phyloP scores from a whole-genome alignment of 2,888 invertebrate genomes.

The Drosophila merina region DNA sequence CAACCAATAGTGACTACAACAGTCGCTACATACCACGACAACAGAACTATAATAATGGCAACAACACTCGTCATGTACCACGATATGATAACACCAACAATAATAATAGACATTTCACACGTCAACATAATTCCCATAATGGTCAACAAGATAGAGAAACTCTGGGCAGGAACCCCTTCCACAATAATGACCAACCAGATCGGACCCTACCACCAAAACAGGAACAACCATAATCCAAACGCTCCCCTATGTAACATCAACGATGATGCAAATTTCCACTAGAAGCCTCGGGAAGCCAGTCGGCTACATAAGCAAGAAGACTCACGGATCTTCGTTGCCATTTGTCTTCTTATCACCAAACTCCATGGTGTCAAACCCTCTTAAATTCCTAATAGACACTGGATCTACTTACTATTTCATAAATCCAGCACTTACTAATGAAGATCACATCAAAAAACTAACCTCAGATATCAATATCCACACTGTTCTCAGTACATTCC shows the following conservation, averaged over 20 bases:
- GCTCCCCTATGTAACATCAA: slow-evolving; percentile 15
- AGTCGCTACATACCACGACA: slow-evolving; percentile 20
- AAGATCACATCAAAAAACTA: no score
- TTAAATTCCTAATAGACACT: no score
- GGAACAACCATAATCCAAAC: neutral
- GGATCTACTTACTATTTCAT: no score
- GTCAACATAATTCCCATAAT: no score
- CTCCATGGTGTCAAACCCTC: no score
- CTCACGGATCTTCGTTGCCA: no score
- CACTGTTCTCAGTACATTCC: no score
- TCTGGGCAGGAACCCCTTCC: neutral
- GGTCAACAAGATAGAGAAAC: neutral
- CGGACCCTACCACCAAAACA: neutral
- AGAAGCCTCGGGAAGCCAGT: slow-evolving; percentile 24
- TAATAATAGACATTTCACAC: neutral
- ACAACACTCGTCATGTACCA: slow-evolving; percentile 26
- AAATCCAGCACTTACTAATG: no score
- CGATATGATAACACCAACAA: slow-evolving; percentile 27
- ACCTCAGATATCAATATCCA: no score
- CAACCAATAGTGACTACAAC: slow-evolving; percentile 10
- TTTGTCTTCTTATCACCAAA: no score
- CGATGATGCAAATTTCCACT: slow-evolving; percentile 21
- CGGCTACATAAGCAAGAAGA: no score
- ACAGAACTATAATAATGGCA: slow-evolving; percentile 24
- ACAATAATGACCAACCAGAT: neutral